Evolutionary conservation across 2,113 vertebrate genomes (phyloP), one percentile per base, ranked within the genome.

Genomic region (Hemiprocne comata): DNA sequence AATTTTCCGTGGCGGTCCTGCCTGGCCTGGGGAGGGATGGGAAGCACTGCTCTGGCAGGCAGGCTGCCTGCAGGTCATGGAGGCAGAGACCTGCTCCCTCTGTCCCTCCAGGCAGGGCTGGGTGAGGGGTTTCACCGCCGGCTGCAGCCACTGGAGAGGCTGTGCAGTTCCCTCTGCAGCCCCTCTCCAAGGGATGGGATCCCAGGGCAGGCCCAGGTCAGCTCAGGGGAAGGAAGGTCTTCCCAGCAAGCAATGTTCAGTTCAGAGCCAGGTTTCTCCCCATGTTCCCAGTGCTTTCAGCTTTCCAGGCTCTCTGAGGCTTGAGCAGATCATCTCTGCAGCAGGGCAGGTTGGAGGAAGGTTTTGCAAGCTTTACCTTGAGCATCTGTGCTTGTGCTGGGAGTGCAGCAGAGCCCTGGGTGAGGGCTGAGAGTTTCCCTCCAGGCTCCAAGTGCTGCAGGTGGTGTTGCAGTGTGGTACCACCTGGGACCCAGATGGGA

Each of bases 1-100:
- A 89, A 97, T 98, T 98, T 98, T 98, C 98, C 94, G 57, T 96
- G 96, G 61, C 94, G 82, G 97, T 93, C 97, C 93, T 90, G 97
- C 97, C 96, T 95, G 76, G 55, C 55, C n/a, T 50, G 61, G 70
- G 48, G 86, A 72, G 92, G 91, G 87, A 91, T 79, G 87, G 83
- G 89, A 75, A 93, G 87, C 94, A 3, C 38, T 57, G 46, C 48
- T 76, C 70, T 97, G 95, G 89, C 96, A 91, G 96, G 97, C 97
- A 96, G 98, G 40, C 98, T 98, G 97, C 96, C 33, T 28, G 38
- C 38, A 11, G 40, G 40, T 42, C 40, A 42, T 16, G 38, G 53
- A 2, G 20, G 40, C 36, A 26, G 34, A 44, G 50, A 69, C 44
- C 62, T 1, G 0, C 40, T 83, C 53, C 77, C 60, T 73, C 34